phyloP scores from a whole-genome alignment of 2,113 vertebrate species.

The Willisornis vidua region DNA sequence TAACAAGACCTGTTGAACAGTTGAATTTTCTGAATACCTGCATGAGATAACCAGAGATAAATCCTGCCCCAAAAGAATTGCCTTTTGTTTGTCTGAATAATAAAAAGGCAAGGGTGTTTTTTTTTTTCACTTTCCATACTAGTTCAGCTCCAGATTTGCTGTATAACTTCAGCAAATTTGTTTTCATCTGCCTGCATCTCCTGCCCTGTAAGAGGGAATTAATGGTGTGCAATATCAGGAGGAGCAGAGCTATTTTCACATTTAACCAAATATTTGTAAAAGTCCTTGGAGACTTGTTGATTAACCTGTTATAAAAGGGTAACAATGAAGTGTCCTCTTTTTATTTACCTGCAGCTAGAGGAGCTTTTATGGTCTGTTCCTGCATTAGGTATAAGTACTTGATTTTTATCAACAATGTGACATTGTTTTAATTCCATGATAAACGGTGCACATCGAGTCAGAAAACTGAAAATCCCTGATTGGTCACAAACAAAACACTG shows the following conservation, averaged over 20 bases:
- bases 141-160: background rate
- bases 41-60: slow-evolving; percentile 28
- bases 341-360: background rate
- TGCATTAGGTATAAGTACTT: background rate
- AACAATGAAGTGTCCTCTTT: background rate
- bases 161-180: background rate
- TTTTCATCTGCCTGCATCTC: background rate
- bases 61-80: background rate
- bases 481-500: background rate
- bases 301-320: background rate
- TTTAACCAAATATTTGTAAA: slow-evolving; percentile 25
- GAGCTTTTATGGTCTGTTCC: background rate
- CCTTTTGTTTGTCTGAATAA: slow-evolving; percentile 29
- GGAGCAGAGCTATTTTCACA: background rate
- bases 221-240: background rate
- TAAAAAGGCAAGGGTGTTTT: background rate
- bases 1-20: background rate
- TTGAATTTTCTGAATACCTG: slow-evolving; percentile 51
- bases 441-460: background rate
- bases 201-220: background rate
- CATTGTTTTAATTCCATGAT: slow-evolving; percentile 29
- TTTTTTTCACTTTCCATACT: background rate
- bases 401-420: slow-evolving; percentile 43
- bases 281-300: background rate
- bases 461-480: background rate